Base-by-base conservation (phyloP, 2,888 invertebrate genomes). In the Galerucella nymphaeae region DNA sequence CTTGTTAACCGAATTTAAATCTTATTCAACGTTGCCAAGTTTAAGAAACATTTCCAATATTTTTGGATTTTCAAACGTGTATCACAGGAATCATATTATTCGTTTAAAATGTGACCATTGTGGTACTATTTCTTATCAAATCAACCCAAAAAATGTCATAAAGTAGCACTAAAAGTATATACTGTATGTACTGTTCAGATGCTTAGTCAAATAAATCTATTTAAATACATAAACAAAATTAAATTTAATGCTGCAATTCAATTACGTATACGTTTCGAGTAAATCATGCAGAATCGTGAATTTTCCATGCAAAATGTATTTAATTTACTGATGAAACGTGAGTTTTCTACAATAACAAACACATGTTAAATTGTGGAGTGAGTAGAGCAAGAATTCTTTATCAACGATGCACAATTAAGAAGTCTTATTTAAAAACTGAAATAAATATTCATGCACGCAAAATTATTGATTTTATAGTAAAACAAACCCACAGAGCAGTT, bases 161-260 rank as follows among this genome's bases (percentile, higher is more conserved):
- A 30, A 16, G 53, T 10, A n/a, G n/a, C 8, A 50, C 18, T n/a
- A 53, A 53, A 53, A 14, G n/a, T 8, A 50, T n/a, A 50, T 50
- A n/a, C n/a, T 14, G 50, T 3, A 16, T 6, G 8, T 50, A 16
- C 1, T 8, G 4, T n/a, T 30, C 6, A 30, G 30, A 30, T 30
- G 8, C 30, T 30, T 30, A 30, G 30, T 30, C 30, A 50, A 50
- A 50, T 14, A n/a, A 50, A 50, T 50, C 8, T 14, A 6, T 50
- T 50, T 50, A 50, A 50, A n/a, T 50, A 50, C n/a, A 8, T 50
- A 50, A 50, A 50, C 14, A 50, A n/a, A 50, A 45, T 45, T 45
- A 48, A 48, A 18, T 53, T 18, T 53, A 53, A 16, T 53, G 18
- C 8, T 53, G 53, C 53, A 53, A 10, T 53, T 53, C 53, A 18